These are phyloP conservation scores for Sphinx pinastri DNA, from an alignment of 2,888 invertebrate genomes.

Conservation along the genomic window DNA sequence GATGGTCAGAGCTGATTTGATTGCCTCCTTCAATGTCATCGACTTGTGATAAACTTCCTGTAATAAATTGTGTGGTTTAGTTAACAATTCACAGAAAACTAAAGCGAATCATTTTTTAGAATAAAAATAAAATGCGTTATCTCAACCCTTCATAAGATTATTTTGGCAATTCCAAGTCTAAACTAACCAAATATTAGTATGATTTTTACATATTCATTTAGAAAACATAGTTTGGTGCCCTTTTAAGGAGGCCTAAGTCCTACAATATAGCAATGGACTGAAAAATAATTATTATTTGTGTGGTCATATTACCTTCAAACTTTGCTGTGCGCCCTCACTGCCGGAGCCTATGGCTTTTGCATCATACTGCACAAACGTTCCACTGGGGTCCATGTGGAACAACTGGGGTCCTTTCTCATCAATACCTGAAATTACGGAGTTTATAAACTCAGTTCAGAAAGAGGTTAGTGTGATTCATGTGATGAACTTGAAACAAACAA, in stretches of 20 bases:
- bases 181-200: too few species aligned
- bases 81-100: conserved; percentile 5
- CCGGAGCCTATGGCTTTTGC: conserved; percentile 99
- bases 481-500: too few species aligned
- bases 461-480: too few species aligned
- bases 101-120: neutral
- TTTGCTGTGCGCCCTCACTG: conserved; percentile 99
- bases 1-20: conserved; percentile 95
- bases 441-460: too few species aligned
- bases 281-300: neutral
- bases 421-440: conserved; percentile 73
- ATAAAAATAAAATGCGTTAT: too few species aligned
- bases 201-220: too few species aligned
- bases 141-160: too few species aligned
- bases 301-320: conserved; percentile 80
- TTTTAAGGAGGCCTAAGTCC: too few species aligned
- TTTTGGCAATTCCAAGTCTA: too few species aligned
- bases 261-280: neutral
- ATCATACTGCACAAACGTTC: conserved; percentile 98
- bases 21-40: conserved; percentile 97
- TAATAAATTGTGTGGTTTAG: conserved; percentile 25
- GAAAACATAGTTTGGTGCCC: too few species aligned
- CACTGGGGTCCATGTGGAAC: conserved; percentile 99
- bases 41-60: conserved; percentile 90
- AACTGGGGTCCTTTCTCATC: conserved; percentile 97